Evolutionary conservation across 1,140 invertebrate genomes (phyloP).

Genomic region (Drosophila malerkotliana): DNA sequence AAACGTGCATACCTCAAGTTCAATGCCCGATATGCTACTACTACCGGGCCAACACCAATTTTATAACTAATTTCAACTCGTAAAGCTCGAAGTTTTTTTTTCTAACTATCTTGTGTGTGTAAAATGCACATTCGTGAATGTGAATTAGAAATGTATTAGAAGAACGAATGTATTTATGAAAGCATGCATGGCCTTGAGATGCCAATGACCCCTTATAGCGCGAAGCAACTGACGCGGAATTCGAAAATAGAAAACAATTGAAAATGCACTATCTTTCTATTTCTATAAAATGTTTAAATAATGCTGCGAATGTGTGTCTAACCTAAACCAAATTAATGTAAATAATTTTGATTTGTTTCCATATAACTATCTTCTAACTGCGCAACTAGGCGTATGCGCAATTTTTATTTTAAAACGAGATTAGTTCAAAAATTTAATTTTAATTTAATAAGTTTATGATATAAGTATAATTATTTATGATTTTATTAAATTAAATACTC

Average conservation of each 20-base stretch:
- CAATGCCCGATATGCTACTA: constrained; percentile 41
- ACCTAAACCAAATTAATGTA: not conserved
- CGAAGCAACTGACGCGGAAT: constrained; percentile 16
- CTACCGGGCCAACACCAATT: not conserved
- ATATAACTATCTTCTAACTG: constrained; percentile 8
- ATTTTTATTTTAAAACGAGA: not conserved
- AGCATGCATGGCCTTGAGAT: constrained; percentile 30
- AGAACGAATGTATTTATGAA: no score
- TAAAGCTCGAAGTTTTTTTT: constrained; percentile 32
- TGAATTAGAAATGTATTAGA: not conserved
- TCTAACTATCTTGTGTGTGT: constrained; percentile 23
- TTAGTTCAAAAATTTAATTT: no score
- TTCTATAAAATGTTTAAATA: not conserved
- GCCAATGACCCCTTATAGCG: constrained; percentile 29
- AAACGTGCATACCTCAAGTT: constrained; percentile 40
- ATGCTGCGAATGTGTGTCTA: not conserved
- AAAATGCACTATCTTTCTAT: constrained; percentile 30
- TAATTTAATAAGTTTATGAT: no score
- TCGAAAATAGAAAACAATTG: constrained; percentile 21
- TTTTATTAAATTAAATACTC: no score
- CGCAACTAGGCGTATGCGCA: constrained; percentile 12
- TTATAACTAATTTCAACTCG: not conserved
- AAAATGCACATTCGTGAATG: constrained; percentile 9
- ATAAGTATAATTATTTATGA: no score
- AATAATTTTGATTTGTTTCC: not conserved